Percentiles rank a stretch among this genome's conserved stretches.
phyloP scores from a whole-genome alignment of 2,888 invertebrate species.

The Apocheima hispidaria region DNA sequence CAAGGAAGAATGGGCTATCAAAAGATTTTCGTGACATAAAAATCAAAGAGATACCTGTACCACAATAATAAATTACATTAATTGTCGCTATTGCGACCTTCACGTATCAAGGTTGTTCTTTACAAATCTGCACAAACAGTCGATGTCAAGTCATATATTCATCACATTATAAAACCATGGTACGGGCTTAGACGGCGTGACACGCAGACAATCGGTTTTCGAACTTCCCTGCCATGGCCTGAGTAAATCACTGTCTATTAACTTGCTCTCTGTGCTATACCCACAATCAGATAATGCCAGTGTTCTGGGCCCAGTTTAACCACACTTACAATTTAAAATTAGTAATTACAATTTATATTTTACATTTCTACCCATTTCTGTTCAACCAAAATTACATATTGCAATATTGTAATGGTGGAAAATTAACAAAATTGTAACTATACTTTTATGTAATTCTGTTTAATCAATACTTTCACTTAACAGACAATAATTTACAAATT shows the following conservation, averaged over 20 bases:
- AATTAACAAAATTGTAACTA: too few relatives aligned
- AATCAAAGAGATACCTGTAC: neutral
- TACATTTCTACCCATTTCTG: too few relatives aligned
- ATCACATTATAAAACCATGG: slow-evolving; percentile 38
- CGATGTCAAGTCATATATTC: slow-evolving; percentile 16
- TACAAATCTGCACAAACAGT: slow-evolving; percentile 12
- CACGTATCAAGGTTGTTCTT: slow-evolving; percentile 8
- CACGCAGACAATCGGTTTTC: slow-evolving; percentile 68
- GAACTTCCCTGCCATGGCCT: slow-evolving; percentile 58
- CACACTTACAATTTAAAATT: too few relatives aligned
- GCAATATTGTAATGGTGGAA: too few relatives aligned
- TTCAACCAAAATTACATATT: too few relatives aligned
- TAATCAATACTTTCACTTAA: too few relatives aligned
- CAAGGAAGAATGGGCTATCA: neutral
- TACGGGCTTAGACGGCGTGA: slow-evolving; percentile 59
- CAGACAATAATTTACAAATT: too few relatives aligned
- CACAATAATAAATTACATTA: neutral
- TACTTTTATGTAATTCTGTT: too few relatives aligned
- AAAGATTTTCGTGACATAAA: slow-evolving; percentile 3
- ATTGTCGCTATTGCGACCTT: slow-evolving; percentile 15
- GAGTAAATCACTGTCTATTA: slow-evolving; percentile 64
- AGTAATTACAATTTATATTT: too few relatives aligned
- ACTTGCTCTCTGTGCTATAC: slow-evolving; percentile 39
- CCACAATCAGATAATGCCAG: slow-evolving; percentile 21
- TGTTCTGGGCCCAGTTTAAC: slow-evolving; percentile 25